These are phyloP conservation scores for Ophion obscuratus DNA, from an alignment of 2,888 invertebrate species.

Conservation along the genomic window DNA sequence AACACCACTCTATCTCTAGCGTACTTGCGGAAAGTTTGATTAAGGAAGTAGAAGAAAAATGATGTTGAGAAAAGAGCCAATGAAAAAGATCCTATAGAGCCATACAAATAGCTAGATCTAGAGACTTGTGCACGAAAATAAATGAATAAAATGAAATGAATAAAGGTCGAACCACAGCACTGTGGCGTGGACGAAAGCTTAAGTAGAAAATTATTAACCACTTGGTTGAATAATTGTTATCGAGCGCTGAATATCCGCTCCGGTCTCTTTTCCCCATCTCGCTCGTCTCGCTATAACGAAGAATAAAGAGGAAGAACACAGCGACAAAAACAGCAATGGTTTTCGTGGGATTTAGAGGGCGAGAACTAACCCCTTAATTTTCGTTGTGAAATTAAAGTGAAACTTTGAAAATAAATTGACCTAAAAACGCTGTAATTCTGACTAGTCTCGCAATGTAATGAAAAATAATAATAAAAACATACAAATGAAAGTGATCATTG, in stretches of 20 bases:
- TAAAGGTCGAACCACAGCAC: slow-evolving; percentile 24
- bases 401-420: neutral
- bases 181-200: slow-evolving; percentile 57
- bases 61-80: slow-evolving; percentile 19
- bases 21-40: slow-evolving; percentile 35
- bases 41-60: slow-evolving; percentile 44
- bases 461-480: neutral
- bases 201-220: slow-evolving; percentile 55
- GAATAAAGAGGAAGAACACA: neutral
- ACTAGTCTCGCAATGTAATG: neutral
- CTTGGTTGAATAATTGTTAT: slow-evolving; percentile 47
- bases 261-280: slow-evolving; percentile 63
- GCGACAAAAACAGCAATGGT: neutral
- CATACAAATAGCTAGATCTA: slow-evolving; percentile 63
- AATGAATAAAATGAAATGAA: slow-evolving; percentile 14
- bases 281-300: neutral
- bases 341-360: neutral
- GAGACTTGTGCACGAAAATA: slow-evolving; percentile 63
- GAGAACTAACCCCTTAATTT: neutral
- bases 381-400: neutral
- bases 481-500: neutral
- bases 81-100: slow-evolving; percentile 33
- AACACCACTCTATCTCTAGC: slow-evolving; percentile 58
- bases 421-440: neutral
- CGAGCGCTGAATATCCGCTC: slow-evolving; percentile 48